phyloP scores from a whole-genome alignment of 2,888 invertebrate species.

The Pollenia angustigena region DNA sequence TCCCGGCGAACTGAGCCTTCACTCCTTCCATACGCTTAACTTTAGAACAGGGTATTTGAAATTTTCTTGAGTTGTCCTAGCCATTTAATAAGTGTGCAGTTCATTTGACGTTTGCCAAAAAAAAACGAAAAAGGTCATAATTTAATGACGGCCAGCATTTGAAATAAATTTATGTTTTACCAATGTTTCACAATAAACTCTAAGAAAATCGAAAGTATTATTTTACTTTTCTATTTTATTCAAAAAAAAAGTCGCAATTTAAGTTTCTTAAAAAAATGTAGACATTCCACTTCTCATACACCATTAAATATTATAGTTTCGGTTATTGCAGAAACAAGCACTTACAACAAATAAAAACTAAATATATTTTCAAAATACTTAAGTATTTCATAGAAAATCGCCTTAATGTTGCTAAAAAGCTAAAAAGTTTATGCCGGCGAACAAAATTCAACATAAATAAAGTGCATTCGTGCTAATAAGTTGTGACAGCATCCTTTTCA shows the following conservation, averaged over 20 bases:
- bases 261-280: background rate
- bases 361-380: slow-evolving; percentile 43
- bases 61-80: no score
- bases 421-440: slow-evolving; percentile 48
- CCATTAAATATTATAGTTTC: background rate
- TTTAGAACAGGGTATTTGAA: no score
- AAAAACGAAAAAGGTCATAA: no score
- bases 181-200: no score
- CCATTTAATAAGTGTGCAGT: no score
- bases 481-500: slow-evolving; percentile 70
- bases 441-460: slow-evolving; percentile 58
- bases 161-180: no score
- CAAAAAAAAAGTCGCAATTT: background rate
- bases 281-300: background rate
- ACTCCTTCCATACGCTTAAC: no score
- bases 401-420: slow-evolving; percentile 53
- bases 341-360: slow-evolving; percentile 49
- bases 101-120: no score
- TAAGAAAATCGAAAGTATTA: background rate
- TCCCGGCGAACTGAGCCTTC: no score
- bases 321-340: slow-evolving; percentile 24
- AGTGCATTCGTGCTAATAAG: slow-evolving; percentile 73
- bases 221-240: background rate
- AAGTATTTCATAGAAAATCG: slow-evolving; percentile 37
- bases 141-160: no score